These are phyloP conservation scores for Therioaphis trifolii DNA, from an alignment of 2,888 invertebrate species.

Conservation along the genomic window DNA sequence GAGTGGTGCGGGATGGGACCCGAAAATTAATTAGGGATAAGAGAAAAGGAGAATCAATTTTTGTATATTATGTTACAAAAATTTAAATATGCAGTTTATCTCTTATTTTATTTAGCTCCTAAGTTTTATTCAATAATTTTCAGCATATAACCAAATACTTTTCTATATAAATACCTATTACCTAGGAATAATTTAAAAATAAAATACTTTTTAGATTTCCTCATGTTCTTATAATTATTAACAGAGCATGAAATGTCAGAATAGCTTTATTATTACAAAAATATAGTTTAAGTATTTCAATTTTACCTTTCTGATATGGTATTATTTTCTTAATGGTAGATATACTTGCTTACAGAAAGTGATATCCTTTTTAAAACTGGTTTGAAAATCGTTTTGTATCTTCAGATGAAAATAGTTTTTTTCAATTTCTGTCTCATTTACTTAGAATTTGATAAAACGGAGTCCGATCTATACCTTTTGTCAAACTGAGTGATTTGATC, in stretches of 20 bases:
- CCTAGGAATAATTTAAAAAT: background rate
- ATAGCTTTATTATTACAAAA: too few species aligned
- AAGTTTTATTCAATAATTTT: too few species aligned
- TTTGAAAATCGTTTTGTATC: conserved; percentile 21
- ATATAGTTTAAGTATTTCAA: background rate
- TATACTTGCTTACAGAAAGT: background rate
- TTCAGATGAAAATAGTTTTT: background rate
- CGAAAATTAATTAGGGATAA: too few species aligned
- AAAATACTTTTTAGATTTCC: background rate
- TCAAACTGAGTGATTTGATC: background rate
- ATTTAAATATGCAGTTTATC: too few species aligned
- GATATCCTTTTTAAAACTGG: conserved; percentile 12
- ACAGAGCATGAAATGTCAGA: conserved; percentile 14
- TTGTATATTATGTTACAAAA: too few species aligned
- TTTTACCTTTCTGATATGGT: background rate
- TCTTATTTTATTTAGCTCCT: too few species aligned
- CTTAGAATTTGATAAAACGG: background rate
- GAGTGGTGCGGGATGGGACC: too few species aligned
- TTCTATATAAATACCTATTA: background rate
- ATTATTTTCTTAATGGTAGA: background rate
- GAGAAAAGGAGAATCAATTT: too few species aligned
- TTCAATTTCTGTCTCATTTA: background rate
- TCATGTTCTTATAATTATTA: conserved; percentile 9
- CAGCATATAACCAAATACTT: too few species aligned
- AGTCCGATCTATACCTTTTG: background rate